Percentiles rank a stretch among this genome's conserved stretches.
These are phyloP conservation scores for Meteorus colon DNA, from an alignment of 2,888 invertebrate species.

Conservation along the genomic window DNA sequence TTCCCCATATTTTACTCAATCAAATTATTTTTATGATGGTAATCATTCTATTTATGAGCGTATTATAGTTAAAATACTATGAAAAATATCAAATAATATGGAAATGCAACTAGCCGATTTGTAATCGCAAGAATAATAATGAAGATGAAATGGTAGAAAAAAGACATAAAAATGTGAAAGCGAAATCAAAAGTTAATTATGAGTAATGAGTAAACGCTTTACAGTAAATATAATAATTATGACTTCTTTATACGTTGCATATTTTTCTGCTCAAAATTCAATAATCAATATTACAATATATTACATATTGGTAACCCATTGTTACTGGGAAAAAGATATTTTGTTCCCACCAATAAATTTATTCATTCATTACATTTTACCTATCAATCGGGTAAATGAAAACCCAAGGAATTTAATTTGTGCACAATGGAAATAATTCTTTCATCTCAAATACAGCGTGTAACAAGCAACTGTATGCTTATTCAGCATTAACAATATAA, in stretches of 20 bases:
- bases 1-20: conserved; percentile 1
- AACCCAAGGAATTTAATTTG: conserved; percentile 26
- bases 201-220: conserved; percentile 17
- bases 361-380: background rate
- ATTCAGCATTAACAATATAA: conserved; percentile 19
- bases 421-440: conserved; percentile 33
- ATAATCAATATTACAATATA: conserved; percentile 26
- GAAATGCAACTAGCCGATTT: background rate
- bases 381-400: background rate
- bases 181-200: no score
- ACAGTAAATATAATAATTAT: conserved; percentile 1
- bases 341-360: conserved; percentile 13
- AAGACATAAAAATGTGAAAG: background rate
- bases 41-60: background rate
- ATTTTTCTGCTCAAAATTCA: conserved; percentile 28
- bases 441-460: background rate
- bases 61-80: background rate
- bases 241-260: background rate
- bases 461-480: conserved; percentile 23
- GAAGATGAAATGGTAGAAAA: conserved; percentile 8
- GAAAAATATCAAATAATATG: conserved; percentile 3
- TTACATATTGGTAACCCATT: conserved; percentile 27
- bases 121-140: background rate
- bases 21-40: background rate
- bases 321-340: conserved; percentile 22